A percentile compares a stretch with the other conserved stretches of the same genome.
phyloP scores from a whole-genome alignment of 2,797 vertebrate species.

The Psittacula derbiana region DNA sequence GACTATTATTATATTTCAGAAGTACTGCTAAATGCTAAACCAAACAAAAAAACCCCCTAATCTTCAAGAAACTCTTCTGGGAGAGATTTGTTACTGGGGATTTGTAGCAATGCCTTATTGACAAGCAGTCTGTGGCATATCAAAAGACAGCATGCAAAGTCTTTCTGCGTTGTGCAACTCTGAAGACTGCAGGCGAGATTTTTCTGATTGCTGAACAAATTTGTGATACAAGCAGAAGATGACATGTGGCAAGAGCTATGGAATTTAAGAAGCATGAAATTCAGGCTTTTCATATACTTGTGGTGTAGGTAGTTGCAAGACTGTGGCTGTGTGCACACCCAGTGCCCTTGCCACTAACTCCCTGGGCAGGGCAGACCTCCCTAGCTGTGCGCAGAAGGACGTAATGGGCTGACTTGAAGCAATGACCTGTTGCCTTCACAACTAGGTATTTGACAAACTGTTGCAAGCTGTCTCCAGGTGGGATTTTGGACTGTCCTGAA shows the following conservation, averaged over 20 bases:
- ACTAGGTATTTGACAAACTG: not conserved
- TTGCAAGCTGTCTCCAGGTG: not conserved
- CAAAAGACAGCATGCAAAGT: not conserved
- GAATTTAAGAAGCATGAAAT: not conserved
- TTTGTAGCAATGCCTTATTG: not conserved
- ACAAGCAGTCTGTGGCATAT: not conserved
- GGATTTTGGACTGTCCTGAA: not conserved
- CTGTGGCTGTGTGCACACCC: not conserved
- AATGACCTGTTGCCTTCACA: not conserved
- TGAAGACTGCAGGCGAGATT: not conserved
- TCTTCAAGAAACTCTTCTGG: not conserved
- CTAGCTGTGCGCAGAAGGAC: no score
- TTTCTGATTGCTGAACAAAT: not conserved
- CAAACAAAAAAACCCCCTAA: not conserved
- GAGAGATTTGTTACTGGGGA: not conserved
- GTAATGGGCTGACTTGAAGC: not conserved
- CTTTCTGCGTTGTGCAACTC: not conserved
- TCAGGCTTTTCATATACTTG: not conserved
- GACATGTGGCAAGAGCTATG: not conserved
- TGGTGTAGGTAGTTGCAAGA: not conserved
- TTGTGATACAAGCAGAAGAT: not conserved
- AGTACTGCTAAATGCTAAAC: not conserved
- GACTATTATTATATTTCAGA: not conserved
- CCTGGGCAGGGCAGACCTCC: not conserved
- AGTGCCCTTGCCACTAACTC: not conserved